phyloP scores from a whole-genome alignment of 2,888 invertebrate genomes.

The Silvanus unidentatus region DNA sequence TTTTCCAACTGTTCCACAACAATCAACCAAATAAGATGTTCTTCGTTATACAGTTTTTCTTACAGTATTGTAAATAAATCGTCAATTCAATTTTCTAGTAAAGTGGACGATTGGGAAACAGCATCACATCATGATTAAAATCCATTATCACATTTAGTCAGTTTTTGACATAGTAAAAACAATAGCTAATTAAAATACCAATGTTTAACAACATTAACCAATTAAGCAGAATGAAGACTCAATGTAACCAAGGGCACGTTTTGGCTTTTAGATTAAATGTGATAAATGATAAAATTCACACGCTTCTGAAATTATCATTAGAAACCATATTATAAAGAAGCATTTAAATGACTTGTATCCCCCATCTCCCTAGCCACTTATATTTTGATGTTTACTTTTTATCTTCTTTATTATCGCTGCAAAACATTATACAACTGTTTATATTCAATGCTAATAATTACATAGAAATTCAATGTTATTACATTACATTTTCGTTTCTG shows the following conservation, averaged over 20 bases:
- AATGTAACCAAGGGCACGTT: conserved; percentile 9
- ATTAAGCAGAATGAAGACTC: background rate
- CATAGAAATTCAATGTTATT: no score
- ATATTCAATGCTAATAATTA: no score
- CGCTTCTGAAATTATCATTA: conserved; percentile 3
- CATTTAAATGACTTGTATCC: conserved; percentile 3
- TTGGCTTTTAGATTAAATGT: conserved; percentile 8
- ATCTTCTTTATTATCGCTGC: conserved; percentile 5
- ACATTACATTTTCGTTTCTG: no score
- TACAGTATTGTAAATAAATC: no score
- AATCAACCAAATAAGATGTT: conserved; percentile 23
- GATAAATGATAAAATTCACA: conserved; percentile 9
- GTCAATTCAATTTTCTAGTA: no score
- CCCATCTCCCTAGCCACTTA: no score
- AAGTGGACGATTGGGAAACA: no score
- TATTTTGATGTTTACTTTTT: conserved; percentile 4
- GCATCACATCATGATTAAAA: no score
- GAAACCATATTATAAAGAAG: conserved; percentile 2
- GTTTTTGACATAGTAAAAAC: no score
- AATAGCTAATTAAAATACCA: no score
- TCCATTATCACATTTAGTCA: no score
- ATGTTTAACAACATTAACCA: background rate
- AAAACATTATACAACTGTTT: background rate
- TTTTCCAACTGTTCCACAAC: conserved; percentile 13
- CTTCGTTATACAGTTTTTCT: background rate